These are phyloP conservation scores for Oriolus oriolus DNA, from an alignment of 2,113 vertebrate species.

Conservation along the genomic window DNA sequence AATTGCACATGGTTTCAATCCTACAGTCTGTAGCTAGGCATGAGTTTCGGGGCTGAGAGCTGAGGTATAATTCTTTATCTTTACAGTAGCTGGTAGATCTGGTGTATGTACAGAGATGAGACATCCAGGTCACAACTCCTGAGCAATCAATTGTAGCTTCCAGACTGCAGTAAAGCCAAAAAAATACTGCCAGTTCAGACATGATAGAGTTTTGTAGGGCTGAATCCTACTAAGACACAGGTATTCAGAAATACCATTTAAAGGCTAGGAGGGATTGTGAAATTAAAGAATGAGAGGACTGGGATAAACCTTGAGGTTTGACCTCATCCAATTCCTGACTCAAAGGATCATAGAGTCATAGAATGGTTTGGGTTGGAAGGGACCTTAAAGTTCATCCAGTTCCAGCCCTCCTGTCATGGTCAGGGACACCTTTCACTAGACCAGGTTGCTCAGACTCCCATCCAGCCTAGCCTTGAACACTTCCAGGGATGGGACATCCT, in stretches of 20 bases:
- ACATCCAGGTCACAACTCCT: not conserved
- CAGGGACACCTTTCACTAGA: not conserved
- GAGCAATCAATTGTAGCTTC: not conserved
- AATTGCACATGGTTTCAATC: not conserved
- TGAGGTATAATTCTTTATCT: not conserved
- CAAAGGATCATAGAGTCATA: not conserved
- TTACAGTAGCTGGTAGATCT: not conserved
- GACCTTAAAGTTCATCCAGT: not conserved
- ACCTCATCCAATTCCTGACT: not conserved
- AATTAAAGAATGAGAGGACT: not conserved
- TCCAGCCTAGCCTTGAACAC: not conserved
- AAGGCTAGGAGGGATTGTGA: not conserved
- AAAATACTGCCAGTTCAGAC: not conserved
- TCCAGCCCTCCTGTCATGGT: not conserved
- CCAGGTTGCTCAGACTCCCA: not conserved
- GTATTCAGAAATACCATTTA: not conserved
- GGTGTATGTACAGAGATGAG: not conserved
- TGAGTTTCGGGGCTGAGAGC: not conserved
- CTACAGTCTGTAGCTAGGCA: not conserved
- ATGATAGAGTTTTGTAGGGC: not conserved
- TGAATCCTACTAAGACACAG: not conserved
- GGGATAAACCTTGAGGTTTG: not conserved
- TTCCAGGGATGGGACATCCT: not conserved
- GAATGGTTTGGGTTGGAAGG: not conserved
- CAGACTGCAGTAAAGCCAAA: not conserved